Base-by-base conservation (phyloP, 2,797 vertebrate species). In the Microctenopoma steveboyesi region DNA sequence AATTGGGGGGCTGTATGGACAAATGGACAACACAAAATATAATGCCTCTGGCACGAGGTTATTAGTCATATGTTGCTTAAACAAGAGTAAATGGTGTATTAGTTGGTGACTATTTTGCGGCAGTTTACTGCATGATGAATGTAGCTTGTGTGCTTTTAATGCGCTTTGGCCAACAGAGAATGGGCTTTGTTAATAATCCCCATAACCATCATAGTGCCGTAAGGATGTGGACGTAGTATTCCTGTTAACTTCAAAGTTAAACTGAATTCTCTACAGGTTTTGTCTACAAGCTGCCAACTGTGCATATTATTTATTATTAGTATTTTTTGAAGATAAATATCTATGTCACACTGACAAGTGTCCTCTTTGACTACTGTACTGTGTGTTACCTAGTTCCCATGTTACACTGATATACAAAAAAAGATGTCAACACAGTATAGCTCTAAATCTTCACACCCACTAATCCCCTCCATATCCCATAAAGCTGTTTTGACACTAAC, bases 401-500 rank as follows among this genome's bases (percentile, higher is more conserved):
- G 80, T 81, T 45, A 54, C 52, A 74, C 73, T 75, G 68, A 82
- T 5, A 18, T 10, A 42, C 87, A 72, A 81, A 78, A 72, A 42
- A 68, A 76, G 79, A 88, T 77, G 81, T 87, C 81, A 85, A 33
- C 0, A 3, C 73, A 55, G 64, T 67, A 55, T 68, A 25, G 82
- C 72, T 83, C 74, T 45, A 77, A 75, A 83, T 84, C 86, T 83
- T 86, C 77, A 83, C 86, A 81, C 79, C 80, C 69, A 48, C 83
- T 92, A 87, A 93, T 91, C 89, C 81, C 78, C 81, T 15, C 81
- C 85, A 85, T 87, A 73, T 83, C 79, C 73, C 85, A 82, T 63
- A 82, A 91, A 86, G 84, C 86, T 76, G 86, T 83, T 87, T 88
- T 88, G 84, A 90, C 83, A 69, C 90, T 86, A 89, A 90, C 88